A percentile compares a stretch with the other conserved stretches of the same genome.
Evolutionary conservation across 2,888 invertebrate species (phyloP).

Genomic region (Selenia dentaria): DNA sequence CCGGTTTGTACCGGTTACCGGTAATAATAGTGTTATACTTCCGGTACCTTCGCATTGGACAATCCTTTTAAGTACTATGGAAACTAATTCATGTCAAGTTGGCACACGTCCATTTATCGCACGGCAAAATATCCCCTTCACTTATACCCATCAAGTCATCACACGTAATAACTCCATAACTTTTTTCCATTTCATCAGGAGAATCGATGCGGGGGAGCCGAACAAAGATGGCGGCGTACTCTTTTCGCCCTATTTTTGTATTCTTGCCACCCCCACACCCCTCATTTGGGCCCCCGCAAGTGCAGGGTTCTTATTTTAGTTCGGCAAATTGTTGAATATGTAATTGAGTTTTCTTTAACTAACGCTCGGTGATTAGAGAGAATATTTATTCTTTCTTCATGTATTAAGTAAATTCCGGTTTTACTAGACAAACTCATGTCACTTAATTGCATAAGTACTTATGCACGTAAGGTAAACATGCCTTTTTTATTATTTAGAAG

Average conservation of each 20-base stretch:
- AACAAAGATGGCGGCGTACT: constrained; percentile 69
- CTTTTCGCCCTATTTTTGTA: constrained; percentile 78
- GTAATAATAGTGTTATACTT: too few relatives aligned
- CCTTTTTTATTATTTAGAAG: too few relatives aligned
- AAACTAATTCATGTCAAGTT: too few relatives aligned
- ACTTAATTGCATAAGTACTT: too few relatives aligned
- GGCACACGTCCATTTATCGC: too few relatives aligned
- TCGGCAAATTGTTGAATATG: constrained; percentile 18
- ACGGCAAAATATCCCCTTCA: constrained; percentile 4
- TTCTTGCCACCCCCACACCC: constrained; percentile 63
- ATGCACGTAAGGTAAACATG: too few relatives aligned
- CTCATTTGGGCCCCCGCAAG: constrained; percentile 14
- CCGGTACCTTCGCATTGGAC: too few relatives aligned
- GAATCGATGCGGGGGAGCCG: constrained; percentile 59
- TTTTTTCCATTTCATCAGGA: constrained; percentile 34
- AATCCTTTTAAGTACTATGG: too few relatives aligned
- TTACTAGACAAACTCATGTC: too few relatives aligned
- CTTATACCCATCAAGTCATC: constrained; percentile 2
- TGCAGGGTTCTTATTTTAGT: constrained; percentile 22
- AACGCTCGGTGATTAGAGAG: not conserved
- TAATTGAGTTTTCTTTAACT: constrained; percentile 36
- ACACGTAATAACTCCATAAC: constrained; percentile 46
- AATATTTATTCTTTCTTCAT: not conserved
- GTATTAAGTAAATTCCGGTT: too few relatives aligned
- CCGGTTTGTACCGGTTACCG: too few relatives aligned